A percentile compares a stretch with the other conserved stretches of the same genome.
phyloP scores from a whole-genome alignment of 2,888 invertebrate genomes.

The Lochmaea capreae region DNA sequence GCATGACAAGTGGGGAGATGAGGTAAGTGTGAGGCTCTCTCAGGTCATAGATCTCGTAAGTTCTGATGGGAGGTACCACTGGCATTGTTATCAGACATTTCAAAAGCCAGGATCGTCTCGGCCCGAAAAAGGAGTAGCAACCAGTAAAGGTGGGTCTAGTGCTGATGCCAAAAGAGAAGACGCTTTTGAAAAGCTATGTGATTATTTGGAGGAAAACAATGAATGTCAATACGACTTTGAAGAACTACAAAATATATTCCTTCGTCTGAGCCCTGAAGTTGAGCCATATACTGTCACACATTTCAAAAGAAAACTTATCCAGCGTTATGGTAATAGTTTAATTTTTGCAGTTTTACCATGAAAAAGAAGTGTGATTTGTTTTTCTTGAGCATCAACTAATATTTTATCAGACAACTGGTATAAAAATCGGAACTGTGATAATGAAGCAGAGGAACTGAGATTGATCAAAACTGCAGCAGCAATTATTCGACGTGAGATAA shows the following conservation, averaged over 20 bases:
- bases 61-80: slow-evolving; percentile 17
- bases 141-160: slow-evolving; percentile 15
- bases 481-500: slow-evolving; percentile 34
- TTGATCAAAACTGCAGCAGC: slow-evolving; percentile 31
- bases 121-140: no score
- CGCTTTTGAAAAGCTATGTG: slow-evolving; percentile 24
- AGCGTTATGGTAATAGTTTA: slow-evolving; percentile 26
- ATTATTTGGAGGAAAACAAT: slow-evolving; percentile 24
- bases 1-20: slow-evolving; percentile 26
- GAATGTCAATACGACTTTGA: slow-evolving; percentile 19
- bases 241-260: slow-evolving; percentile 24
- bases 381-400: slow-evolving; percentile 6
- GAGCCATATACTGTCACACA: slow-evolving; percentile 25
- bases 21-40: slow-evolving; percentile 27
- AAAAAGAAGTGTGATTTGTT: slow-evolving; percentile 30
- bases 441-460: background rate
- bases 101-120: no score
- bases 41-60: slow-evolving; percentile 30
- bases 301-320: slow-evolving; percentile 29
- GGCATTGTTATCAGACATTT: no score
- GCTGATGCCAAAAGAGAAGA: slow-evolving; percentile 19
- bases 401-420: slow-evolving; percentile 17
- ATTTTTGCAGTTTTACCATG: slow-evolving; percentile 28
- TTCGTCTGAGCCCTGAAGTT: slow-evolving; percentile 25
- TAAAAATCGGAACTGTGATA: slow-evolving; percentile 14